These are phyloP conservation scores for Myotis yumanensis DNA, from an alignment of 2,113 vertebrate species.

Conservation along the genomic window DNA sequence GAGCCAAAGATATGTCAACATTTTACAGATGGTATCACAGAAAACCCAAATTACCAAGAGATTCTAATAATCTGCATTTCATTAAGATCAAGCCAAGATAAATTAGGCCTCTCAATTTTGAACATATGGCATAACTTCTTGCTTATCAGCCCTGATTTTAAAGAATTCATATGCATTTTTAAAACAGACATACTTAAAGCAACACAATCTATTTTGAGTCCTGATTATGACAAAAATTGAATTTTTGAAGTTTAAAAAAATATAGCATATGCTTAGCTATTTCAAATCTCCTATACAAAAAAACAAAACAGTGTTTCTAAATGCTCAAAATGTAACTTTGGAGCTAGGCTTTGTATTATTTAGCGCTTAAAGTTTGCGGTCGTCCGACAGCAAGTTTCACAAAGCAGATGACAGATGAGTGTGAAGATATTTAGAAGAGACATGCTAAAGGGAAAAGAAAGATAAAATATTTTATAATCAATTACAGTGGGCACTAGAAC, in stretches of 20 bases:
- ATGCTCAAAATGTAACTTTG: slow-evolving; percentile 10
- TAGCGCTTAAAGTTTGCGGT: too few species aligned
- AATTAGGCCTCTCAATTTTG: slow-evolving; percentile 36
- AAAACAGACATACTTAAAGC: slow-evolving; percentile 55
- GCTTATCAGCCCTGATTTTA: slow-evolving; percentile 14
- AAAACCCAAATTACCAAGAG: not conserved
- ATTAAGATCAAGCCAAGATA: slow-evolving; percentile 13
- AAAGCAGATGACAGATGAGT: not conserved
- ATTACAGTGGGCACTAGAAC: not conserved
- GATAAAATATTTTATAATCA: not conserved
- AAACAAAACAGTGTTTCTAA: not conserved
- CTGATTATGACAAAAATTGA: not conserved
- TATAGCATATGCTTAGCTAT: slow-evolving; percentile 57
- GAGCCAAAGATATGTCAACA: not conserved
- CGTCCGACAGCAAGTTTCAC: not conserved
- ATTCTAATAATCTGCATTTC: not conserved
- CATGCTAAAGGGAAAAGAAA: not conserved
- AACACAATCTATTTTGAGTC: slow-evolving; percentile 47
- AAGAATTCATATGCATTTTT: not conserved
- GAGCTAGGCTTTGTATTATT: not conserved
- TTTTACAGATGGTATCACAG: not conserved
- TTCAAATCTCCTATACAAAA: slow-evolving; percentile 28
- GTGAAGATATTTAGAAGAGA: not conserved
- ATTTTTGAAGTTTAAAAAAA: slow-evolving; percentile 42
- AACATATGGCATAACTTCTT: slow-evolving; percentile 50